phyloP scores from a whole-genome alignment of 2,797 vertebrate species.

The Emys orbicularis region DNA sequence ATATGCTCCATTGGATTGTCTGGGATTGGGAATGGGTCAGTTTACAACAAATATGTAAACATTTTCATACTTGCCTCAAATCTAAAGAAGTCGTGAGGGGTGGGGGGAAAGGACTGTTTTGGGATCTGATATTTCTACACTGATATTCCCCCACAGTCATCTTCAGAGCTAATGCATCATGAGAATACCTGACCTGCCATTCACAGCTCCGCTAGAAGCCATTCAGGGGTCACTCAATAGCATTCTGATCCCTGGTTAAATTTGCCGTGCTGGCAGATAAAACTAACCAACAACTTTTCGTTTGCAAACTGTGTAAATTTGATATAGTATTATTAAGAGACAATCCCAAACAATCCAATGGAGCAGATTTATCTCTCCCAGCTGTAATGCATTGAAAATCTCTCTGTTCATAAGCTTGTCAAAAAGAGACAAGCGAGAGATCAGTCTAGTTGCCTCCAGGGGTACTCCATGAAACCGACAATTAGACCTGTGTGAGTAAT shows the following conservation, averaged over 20 bases:
- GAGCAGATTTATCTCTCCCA: neutral
- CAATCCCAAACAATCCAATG: neutral
- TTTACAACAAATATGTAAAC: neutral
- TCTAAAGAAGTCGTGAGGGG: too few relatives aligned
- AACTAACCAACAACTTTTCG: neutral
- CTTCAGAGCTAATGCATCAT: neutral
- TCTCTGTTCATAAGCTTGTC: neutral
- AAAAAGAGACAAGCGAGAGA: neutral
- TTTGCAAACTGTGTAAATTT: neutral
- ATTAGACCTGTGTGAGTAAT: neutral
- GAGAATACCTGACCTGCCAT: too few relatives aligned
- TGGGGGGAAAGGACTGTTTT: neutral
- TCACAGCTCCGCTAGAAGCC: neutral
- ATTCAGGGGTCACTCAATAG: neutral
- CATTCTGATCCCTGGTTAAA: neutral
- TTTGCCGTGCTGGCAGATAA: neutral
- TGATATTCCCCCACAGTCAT: neutral
- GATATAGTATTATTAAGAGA: neutral
- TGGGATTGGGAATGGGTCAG: neutral
- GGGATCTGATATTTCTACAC: neutral
- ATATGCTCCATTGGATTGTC: neutral
- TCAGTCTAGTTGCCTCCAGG: neutral
- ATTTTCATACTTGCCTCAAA: neutral
- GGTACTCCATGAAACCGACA: neutral
- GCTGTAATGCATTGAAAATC: neutral